phyloP scores from a whole-genome alignment of 2,797 vertebrate genomes.

The Helostoma temminkii region DNA sequence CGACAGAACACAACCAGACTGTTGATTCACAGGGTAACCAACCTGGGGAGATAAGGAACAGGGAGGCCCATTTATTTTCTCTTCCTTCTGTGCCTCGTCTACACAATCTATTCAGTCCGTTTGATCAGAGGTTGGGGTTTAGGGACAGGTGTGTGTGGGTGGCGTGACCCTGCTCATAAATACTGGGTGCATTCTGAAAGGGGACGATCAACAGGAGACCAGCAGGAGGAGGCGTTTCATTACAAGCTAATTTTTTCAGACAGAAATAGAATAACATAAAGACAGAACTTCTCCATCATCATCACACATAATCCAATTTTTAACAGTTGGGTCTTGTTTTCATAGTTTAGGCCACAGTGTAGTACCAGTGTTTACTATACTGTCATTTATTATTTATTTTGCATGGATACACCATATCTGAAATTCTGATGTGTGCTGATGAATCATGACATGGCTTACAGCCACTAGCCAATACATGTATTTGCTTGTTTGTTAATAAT shows the following conservation, averaged over 20 bases:
- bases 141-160: neutral
- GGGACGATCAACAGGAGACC: too few species aligned
- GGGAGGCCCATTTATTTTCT: constrained; percentile 46
- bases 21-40: constrained; percentile 30
- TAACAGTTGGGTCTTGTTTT: constrained; percentile 13
- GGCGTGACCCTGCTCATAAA: constrained; percentile 38
- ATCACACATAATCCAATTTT: neutral
- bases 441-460: too few species aligned
- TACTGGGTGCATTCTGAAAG: constrained; percentile 17
- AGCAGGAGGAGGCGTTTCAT: constrained; percentile 2
- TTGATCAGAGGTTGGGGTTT: constrained; percentile 8
- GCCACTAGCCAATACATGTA: too few species aligned
- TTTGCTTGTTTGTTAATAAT: too few species aligned
- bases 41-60: too few species aligned
- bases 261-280: constrained; percentile 7
- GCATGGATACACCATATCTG: too few species aligned
- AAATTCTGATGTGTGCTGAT: too few species aligned
- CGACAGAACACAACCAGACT: constrained; percentile 44
- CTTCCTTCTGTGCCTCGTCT: constrained; percentile 6
- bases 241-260: constrained; percentile 2
- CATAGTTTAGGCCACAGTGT: neutral
- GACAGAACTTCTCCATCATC: constrained; percentile 4
- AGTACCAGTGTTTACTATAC: neutral
- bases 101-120: constrained; percentile 25
- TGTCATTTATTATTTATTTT: neutral